phyloP scores from a whole-genome alignment of 2,113 vertebrate genomes.

The Acrocephalus kingi region DNA sequence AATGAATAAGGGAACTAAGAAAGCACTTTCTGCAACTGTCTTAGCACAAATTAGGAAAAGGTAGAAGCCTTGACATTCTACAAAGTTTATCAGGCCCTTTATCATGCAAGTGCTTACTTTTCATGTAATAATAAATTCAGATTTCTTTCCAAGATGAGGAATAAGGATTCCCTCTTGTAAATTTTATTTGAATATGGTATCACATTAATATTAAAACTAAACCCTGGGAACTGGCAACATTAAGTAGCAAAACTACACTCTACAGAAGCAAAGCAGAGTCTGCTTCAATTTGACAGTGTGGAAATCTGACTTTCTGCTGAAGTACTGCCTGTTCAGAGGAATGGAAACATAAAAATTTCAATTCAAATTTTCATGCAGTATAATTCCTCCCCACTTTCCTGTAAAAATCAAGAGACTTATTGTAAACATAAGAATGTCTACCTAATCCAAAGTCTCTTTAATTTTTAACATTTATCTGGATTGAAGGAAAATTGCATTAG shows the following conservation, averaged over 20 bases:
- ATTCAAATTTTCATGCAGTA: background rate
- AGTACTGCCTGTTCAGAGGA: background rate
- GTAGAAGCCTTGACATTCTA: background rate
- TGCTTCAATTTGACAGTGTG: background rate
- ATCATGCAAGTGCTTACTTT: background rate
- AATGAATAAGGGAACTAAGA: slow-evolving; percentile 25
- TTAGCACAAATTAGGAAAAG: background rate
- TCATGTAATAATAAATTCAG: background rate
- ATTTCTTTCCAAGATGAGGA: background rate
- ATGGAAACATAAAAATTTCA: background rate
- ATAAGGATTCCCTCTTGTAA: background rate
- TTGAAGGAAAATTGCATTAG: background rate
- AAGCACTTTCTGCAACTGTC: background rate
- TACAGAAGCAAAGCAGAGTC: background rate
- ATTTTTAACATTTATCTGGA: background rate
- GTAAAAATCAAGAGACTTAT: background rate
- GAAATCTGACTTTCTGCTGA: background rate
- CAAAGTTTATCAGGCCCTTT: background rate
- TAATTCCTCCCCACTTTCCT: background rate
- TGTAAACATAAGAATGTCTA: background rate
- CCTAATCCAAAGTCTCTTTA: background rate
- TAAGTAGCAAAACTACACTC: background rate
- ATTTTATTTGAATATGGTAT: background rate
- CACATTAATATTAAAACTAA: background rate
- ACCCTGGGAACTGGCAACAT: background rate